Evolutionary conservation across 2,113 vertebrate genomes (phyloP).

Genomic region (Bambusicola thoracicus): DNA sequence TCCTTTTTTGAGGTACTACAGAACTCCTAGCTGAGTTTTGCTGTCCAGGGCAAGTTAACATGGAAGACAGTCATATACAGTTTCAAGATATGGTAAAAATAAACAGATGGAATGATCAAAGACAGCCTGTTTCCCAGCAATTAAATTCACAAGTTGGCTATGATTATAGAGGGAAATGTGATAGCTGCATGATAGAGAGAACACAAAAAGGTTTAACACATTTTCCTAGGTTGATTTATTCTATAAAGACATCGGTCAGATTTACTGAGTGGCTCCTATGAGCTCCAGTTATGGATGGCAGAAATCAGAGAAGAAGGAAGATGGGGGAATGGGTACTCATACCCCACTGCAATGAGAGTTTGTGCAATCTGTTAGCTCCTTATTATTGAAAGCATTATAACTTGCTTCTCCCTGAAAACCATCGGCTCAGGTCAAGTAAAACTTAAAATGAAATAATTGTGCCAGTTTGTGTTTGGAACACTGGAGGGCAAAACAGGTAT

Average conservation of each 20-base stretch:
- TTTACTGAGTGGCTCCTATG: constrained; percentile 13
- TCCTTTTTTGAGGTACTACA: not conserved
- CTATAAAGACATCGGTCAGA: constrained; percentile 36
- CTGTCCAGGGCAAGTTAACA: constrained; percentile 43
- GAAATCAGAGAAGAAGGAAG: not conserved
- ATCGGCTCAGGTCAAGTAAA: not conserved
- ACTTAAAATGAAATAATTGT: constrained; percentile 17
- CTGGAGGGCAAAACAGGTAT: not conserved
- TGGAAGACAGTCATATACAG: constrained; percentile 46
- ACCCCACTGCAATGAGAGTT: not conserved
- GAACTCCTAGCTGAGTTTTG: constrained; percentile 45
- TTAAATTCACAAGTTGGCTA: constrained; percentile 63
- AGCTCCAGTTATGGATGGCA: not conserved
- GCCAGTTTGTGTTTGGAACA: not conserved
- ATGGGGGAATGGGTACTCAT: not conserved
- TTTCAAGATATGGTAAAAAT: constrained; percentile 69
- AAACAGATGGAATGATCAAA: constrained; percentile 55
- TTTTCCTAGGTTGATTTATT: constrained; percentile 56
- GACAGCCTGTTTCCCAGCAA: constrained; percentile 69
- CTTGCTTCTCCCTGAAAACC: constrained; percentile 24
- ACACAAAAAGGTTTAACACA: constrained; percentile 56
- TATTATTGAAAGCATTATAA: not conserved
- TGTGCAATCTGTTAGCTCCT: not conserved
- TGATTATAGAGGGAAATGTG: constrained; percentile 59
- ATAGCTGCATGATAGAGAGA: constrained; percentile 63